Evolutionary conservation across 2,888 invertebrate genomes (phyloP).

Genomic region (Heliconius aoede): DNA sequence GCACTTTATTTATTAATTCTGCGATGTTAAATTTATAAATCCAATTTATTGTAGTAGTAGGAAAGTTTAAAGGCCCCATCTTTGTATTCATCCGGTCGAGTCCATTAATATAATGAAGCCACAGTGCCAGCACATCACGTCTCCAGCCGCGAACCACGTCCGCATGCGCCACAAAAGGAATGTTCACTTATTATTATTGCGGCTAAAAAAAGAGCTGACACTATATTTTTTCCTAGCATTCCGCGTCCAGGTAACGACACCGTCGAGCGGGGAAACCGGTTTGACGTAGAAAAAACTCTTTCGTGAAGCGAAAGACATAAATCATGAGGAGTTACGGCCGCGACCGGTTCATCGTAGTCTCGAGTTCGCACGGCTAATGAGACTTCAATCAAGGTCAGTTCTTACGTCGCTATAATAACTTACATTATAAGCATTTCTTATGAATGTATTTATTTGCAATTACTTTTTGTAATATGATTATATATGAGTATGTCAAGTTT

Average conservation of each 20-base stretch:
- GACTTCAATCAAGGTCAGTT: slow-evolving; percentile 81
- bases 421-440: slow-evolving; percentile 51
- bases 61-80: slow-evolving; percentile 75
- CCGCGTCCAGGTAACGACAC: slow-evolving; percentile 80
- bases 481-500: background rate
- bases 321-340: slow-evolving; percentile 78
- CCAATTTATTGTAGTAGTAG: slow-evolving; percentile 65
- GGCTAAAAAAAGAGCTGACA: slow-evolving; percentile 71
- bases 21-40: slow-evolving; percentile 43
- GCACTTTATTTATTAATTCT: too few species aligned
- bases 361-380: slow-evolving; percentile 72
- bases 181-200: slow-evolving; percentile 80
- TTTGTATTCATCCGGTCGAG: slow-evolving; percentile 79
- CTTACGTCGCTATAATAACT: slow-evolving; percentile 63
- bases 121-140: slow-evolving; percentile 78
- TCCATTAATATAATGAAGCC: slow-evolving; percentile 82
- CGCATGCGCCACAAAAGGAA: slow-evolving; percentile 80
- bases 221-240: slow-evolving; percentile 70
- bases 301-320: slow-evolving; percentile 76
- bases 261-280: slow-evolving; percentile 70
- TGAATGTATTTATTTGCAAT: slow-evolving; percentile 27
- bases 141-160: slow-evolving; percentile 70
- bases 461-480: slow-evolving; percentile 12
- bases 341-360: slow-evolving; percentile 69
- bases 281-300: slow-evolving; percentile 64